Evolutionary conservation across 2,113 vertebrate genomes (phyloP), one percentile per base, ranked within the genome.

Genomic region (Notothenia coriiceps): DNA sequence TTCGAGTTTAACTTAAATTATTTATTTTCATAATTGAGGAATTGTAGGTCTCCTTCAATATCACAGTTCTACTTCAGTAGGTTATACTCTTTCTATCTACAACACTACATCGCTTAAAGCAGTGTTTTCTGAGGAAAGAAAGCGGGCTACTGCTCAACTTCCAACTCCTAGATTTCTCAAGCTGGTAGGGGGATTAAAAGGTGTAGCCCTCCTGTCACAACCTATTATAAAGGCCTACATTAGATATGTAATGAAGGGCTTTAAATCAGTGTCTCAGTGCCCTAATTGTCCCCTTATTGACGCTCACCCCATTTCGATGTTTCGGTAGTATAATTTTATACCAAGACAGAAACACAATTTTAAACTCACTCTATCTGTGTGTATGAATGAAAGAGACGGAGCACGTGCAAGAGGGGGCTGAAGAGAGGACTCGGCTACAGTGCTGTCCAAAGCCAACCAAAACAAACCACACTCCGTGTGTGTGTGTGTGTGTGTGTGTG

Each of bases 401-500:
- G 67, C 65, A 70, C n/a, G 47, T 82, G 77, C 61, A 63, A 12
- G 66, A 69, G 83, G 80, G 84, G 74, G 74, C 78, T 62, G 86
- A 74, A 82, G 70, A 82, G 79, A 88, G 80, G 80, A 84, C 71
- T 68, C 6, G 65, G 80, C 74, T 81, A 82, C 61, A 59, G 43
- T 52, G 40, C 80, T 35, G n/a, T 46, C 18, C 70, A 55, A 64
- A 61, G 91, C 91, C 94, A 94, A 93, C 76, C 86, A 88, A 94
- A 94, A 94, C 87, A 94, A 94, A 94, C 94, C 92, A 64, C 87
- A 92, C 33, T 76, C 78, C 74, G 79, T 68, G 74, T 54, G 69
- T 22, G 70, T 43, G 65, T 73, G 85, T 40, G 35, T 40, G 5
- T 40, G 35, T 40, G 35, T 57, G 69, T 22, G 70, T 43, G 65